Evolutionary conservation across 2,888 invertebrate genomes (phyloP).

Genomic region (Dicyrtoma fusca): DNA sequence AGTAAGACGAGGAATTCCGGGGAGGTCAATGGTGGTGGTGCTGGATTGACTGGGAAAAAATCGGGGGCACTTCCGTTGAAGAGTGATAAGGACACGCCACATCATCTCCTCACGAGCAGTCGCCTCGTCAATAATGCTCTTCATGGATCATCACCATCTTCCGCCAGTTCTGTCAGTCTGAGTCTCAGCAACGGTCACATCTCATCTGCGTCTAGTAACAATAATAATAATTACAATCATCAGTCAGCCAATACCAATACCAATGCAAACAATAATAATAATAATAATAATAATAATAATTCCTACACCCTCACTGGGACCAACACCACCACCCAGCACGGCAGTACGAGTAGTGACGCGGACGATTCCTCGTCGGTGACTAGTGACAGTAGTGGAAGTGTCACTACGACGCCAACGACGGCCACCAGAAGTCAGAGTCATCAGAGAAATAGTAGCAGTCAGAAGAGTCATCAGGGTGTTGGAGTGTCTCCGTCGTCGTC

Average conservation of each 20-base stretch:
- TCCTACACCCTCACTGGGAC: neutral
- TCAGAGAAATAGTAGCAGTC: neutral
- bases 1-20: neutral
- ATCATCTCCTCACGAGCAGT: neutral
- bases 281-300: slow-evolving; percentile 19
- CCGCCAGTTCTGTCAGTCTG: slow-evolving; percentile 5
- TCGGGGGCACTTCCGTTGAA: slow-evolving; percentile 24
- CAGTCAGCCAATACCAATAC: neutral
- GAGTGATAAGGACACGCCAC: slow-evolving; percentile 16
- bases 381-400: neutral
- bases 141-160: slow-evolving; percentile 17
- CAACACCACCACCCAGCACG: slow-evolving; percentile 9
- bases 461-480: too few relatives aligned
- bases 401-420: neutral
- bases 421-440: slow-evolving; percentile 9
- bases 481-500: too few relatives aligned
- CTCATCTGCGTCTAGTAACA: neutral
- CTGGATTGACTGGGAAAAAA: slow-evolving; percentile 20
- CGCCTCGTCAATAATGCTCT: slow-evolving; percentile 19
- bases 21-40: slow-evolving; percentile 11
- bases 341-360: slow-evolving; percentile 9
- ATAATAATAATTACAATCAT: slow-evolving; percentile 20
- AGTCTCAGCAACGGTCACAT: neutral
- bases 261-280: neutral
- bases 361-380: too few relatives aligned